Evolutionary conservation across 23 tunicate genomes (phyloP), one percentile per base, ranked within the genome.

Genomic region (Diplosoma virens): DNA sequence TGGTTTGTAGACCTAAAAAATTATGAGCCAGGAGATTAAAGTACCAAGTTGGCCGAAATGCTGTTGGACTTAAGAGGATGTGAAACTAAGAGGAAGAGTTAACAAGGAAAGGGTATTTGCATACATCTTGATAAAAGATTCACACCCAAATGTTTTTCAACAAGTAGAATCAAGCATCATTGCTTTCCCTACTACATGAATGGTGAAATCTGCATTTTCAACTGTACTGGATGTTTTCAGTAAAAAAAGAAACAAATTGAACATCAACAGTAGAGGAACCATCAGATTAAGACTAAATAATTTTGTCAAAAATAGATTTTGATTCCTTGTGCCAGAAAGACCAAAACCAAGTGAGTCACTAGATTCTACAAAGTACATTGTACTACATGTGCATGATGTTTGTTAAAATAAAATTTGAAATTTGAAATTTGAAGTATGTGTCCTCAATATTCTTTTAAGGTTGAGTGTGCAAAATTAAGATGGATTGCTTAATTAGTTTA

Each of bases 21-120:
- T 29, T 63, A 63, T 63, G 36, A 63, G 36, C 35, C 70, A 63
- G 63, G 63, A 55, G 35, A 63, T 63, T 7, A 63, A 63, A 63
- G 70, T 63, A 63, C 70, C 35, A 20, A 63, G 70, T 63, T 63
- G 70, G 63, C 24, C 63, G 20, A 63, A 63, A 25, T 36, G 70
- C 70, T 63, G 36, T 63, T 63, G 70, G 70, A 63, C 70, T 63
- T 63, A 63, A 63, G 70, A 63, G 33, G 70, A 63, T 63, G 70
- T 63, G 36, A 63, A 63, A 63, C 36, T 63, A 63, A 63, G 35
- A 63, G 70, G n/a, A 63, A 63, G 70, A 27, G 70, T 63, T 25
- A 63, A 63, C 70, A 63, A 63, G 70, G 70, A 63, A 63, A 37
- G 70, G 70, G 70, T 63, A 63, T 63, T 63, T 63, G 70, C 37